Percentiles rank a stretch among this genome's conserved stretches.
Evolutionary conservation across 30 jellyfish, hydroid and myxozoan species (phyloP).

Genomic region (Sanderia malayensis): DNA sequence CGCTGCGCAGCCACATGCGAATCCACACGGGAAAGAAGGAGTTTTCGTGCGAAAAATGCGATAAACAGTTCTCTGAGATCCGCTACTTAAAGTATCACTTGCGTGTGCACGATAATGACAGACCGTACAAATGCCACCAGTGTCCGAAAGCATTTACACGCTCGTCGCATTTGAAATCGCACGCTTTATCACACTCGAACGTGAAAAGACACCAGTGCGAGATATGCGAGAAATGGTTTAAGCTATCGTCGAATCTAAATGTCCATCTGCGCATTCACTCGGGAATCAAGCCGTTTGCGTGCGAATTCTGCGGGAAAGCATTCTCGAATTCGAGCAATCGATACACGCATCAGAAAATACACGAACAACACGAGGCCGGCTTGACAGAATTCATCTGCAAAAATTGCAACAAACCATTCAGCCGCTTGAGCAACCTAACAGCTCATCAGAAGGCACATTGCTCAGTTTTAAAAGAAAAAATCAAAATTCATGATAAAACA

Average conservation of each 20-base stretch:
- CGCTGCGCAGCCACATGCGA: slow-evolving; percentile 58
- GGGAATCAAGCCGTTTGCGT: slow-evolving; percentile 57
- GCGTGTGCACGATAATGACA: slow-evolving; percentile 57
- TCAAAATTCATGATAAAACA: no score
- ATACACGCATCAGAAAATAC: slow-evolving; percentile 61
- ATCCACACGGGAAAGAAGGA: slow-evolving; percentile 31
- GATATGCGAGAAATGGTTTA: slow-evolving; percentile 30
- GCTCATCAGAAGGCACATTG: slow-evolving; percentile 51
- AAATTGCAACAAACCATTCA: slow-evolving; percentile 45
- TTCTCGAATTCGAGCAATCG: slow-evolving; percentile 60
- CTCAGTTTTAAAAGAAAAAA: slow-evolving; percentile 20
- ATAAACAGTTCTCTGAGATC: slow-evolving; percentile 36
- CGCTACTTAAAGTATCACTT: slow-evolving; percentile 49
- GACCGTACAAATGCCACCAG: slow-evolving; percentile 48
- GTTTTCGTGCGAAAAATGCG: slow-evolving; percentile 38
- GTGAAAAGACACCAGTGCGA: slow-evolving; percentile 41
- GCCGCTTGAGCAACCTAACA: slow-evolving; percentile 56
- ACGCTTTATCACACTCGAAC: slow-evolving; percentile 39
- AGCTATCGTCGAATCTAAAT: slow-evolving; percentile 47
- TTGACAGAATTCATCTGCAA: slow-evolving; percentile 48
- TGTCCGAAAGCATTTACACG: slow-evolving; percentile 68
- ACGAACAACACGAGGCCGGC: slow-evolving; percentile 56
- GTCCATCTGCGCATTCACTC: slow-evolving; percentile 51
- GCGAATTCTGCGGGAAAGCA: slow-evolving; percentile 51
- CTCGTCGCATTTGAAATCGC: slow-evolving; percentile 59